Evolutionary conservation across 2,113 vertebrate species (phyloP).

Genomic region (Etheostoma cragini): DNA sequence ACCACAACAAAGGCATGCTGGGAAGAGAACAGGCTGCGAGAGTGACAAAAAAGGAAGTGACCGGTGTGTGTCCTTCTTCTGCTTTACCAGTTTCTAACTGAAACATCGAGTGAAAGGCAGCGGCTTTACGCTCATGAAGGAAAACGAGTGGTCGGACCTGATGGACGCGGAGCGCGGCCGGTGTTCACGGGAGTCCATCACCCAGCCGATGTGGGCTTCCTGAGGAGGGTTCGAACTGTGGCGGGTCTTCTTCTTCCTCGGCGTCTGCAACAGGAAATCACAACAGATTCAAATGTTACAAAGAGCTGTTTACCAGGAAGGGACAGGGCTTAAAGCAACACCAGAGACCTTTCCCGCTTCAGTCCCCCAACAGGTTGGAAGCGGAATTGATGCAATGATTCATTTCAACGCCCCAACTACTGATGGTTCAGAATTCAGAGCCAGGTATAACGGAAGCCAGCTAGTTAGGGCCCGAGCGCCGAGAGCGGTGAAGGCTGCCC

Average conservation of each 20-base stretch:
- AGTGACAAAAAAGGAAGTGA: neutral
- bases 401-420: too few relatives aligned
- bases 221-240: slow-evolving; percentile 93
- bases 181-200: slow-evolving; percentile 96
- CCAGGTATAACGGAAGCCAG: too few relatives aligned
- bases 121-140: neutral
- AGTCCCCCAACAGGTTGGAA: too few relatives aligned
- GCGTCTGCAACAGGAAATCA: slow-evolving; percentile 80
- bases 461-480: too few relatives aligned
- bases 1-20: neutral
- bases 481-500: too few relatives aligned
- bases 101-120: neutral
- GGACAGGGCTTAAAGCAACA: too few relatives aligned
- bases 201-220: slow-evolving; percentile 95
- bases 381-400: too few relatives aligned
- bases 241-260: slow-evolving; percentile 94
- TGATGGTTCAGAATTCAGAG: neutral
- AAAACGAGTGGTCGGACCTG: slow-evolving; percentile 80
- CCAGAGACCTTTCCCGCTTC: too few relatives aligned
- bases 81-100: neutral
- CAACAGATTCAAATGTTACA: neutral
- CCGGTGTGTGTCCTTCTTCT: neutral
- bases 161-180: slow-evolving; percentile 88
- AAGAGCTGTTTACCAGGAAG: neutral
- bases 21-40: neutral